These are phyloP conservation scores for Actinernus sp. DNA, from an alignment of 92 coral and sea anemone species.

Conservation along the genomic window DNA sequence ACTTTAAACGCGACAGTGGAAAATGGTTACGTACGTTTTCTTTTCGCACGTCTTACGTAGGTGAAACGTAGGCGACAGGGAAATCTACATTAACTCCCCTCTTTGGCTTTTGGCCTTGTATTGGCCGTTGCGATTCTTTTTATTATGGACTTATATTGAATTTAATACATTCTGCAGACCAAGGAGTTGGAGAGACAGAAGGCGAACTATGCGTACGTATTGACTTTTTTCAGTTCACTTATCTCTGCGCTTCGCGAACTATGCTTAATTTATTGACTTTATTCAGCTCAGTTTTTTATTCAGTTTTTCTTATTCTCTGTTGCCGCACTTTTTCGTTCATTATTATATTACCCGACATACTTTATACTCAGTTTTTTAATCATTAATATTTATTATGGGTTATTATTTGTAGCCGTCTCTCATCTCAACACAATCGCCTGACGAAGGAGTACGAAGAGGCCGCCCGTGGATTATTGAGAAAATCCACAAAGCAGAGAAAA, in stretches of 20 bases:
- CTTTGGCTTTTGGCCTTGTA: no score
- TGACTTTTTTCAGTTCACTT: no score
- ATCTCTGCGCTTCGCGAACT: no score
- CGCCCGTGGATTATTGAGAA: conserved; percentile 83
- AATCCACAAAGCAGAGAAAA: conserved; percentile 84
- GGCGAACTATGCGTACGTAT: conserved; percentile 69
- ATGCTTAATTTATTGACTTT: not conserved
- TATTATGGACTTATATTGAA: no score
- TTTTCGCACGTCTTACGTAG: no score
- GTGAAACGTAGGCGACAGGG: no score
- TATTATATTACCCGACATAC: not conserved
- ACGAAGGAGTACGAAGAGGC: conserved; percentile 92
- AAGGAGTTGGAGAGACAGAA: conserved; percentile 68
- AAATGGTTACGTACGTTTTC: no score
- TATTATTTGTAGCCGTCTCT: conserved; percentile 52
- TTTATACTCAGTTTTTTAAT: not conserved
- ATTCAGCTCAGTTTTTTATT: not conserved
- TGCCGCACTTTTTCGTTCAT: no score
- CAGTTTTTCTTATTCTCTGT: no score
- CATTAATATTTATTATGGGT: not conserved
- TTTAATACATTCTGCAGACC: conserved; percentile 41
- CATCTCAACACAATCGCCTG: conserved; percentile 73
- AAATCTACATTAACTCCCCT: no score
- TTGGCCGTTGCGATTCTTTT: no score
- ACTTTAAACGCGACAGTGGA: no score